Percentiles rank a stretch among this genome's conserved stretches.
These are phyloP conservation scores for Bombycilla garrulus DNA, from an alignment of 2,113 vertebrate species.

Conservation along the genomic window DNA sequence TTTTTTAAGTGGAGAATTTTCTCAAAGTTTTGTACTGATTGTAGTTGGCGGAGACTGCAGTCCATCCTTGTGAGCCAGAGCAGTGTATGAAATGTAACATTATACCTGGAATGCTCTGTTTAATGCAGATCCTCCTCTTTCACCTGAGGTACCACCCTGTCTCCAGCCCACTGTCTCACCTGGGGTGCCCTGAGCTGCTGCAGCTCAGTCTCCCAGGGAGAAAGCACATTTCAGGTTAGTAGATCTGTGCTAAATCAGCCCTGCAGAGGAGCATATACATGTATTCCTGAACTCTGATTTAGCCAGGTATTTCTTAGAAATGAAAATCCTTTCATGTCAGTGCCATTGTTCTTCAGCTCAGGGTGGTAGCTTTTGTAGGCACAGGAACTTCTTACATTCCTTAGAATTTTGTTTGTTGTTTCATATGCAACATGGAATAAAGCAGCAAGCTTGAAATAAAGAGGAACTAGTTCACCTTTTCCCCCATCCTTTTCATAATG, in stretches of 20 bases:
- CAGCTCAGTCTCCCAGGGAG: background rate
- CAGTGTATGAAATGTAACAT: background rate
- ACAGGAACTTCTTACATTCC: background rate
- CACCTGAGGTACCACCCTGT: background rate
- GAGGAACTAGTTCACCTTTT: background rate
- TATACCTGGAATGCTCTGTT: background rate
- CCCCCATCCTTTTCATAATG: background rate
- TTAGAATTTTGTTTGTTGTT: slow-evolving; percentile 6
- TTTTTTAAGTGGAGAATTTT: background rate
- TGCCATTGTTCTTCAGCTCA: background rate
- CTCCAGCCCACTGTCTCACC: background rate
- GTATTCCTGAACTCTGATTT: background rate
- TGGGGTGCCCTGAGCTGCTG: background rate
- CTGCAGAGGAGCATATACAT: background rate
- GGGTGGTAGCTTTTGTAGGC: background rate
- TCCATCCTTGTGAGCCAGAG: background rate
- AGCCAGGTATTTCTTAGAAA: background rate
- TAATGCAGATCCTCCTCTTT: background rate
- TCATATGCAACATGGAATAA: slow-evolving; percentile 1
- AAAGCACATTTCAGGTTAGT: background rate
- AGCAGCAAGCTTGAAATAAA: background rate
- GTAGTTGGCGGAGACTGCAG: background rate
- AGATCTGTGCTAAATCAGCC: background rate
- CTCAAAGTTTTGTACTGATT: background rate
- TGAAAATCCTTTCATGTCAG: background rate